Evolutionary conservation across 2,113 vertebrate species (phyloP).

Genomic region (Columba janthina): DNA sequence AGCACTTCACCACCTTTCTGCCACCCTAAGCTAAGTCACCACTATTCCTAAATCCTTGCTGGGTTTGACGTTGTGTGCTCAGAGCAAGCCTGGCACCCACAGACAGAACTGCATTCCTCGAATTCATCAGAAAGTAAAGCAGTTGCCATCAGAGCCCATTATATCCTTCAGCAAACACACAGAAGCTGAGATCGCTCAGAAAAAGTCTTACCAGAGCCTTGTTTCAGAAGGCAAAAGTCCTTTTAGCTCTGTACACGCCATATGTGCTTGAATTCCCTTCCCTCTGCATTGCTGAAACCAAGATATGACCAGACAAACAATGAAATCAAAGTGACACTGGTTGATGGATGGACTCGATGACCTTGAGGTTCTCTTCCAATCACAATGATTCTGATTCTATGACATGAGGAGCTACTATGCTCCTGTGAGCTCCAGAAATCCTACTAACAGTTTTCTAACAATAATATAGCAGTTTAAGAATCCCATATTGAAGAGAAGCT

Average conservation of each 20-base stretch:
- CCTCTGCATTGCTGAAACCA: neutral
- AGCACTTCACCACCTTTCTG: neutral
- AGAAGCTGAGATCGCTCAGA: neutral
- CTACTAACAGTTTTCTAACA: neutral
- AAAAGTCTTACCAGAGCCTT: neutral
- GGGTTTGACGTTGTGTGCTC: neutral
- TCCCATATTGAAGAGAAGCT: too few species aligned
- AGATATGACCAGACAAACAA: neutral
- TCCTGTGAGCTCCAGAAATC: neutral
- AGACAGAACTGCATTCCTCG: neutral
- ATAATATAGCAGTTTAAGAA: neutral
- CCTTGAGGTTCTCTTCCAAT: too few species aligned
- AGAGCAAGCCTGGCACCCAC: neutral
- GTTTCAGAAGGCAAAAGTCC: neutral
- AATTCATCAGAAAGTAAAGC: neutral
- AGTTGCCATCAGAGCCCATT: rapidly evolving
- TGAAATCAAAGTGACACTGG: neutral
- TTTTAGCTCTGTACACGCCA: neutral
- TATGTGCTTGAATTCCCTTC: neutral
- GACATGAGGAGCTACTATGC: neutral
- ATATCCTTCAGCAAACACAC: neutral
- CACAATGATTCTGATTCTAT: too few species aligned
- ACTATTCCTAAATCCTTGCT: neutral
- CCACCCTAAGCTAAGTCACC: neutral
- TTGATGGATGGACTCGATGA: too few species aligned